phyloP scores from a whole-genome alignment of 2,113 vertebrate species.

The Notothenia rossii region DNA sequence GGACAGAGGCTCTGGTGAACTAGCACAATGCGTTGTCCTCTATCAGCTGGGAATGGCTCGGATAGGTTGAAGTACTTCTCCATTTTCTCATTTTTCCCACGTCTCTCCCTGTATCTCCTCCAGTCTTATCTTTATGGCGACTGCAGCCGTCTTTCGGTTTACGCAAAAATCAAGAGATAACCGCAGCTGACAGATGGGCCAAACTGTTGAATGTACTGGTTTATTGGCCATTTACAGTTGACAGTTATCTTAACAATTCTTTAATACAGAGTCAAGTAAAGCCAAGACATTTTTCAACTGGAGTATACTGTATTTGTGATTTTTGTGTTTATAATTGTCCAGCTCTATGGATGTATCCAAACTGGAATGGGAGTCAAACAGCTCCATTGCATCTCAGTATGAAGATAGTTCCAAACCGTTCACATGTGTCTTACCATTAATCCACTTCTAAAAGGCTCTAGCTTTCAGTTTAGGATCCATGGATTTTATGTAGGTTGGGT shows the following conservation, averaged over 20 bases:
- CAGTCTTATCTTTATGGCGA: constrained; percentile 91
- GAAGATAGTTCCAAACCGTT: neutral
- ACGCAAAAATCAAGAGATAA: constrained; percentile 81
- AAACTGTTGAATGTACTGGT: constrained; percentile 4
- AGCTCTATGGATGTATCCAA: neutral
- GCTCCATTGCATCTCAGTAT: constrained; percentile 66
- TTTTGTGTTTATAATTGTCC: neutral
- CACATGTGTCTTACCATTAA: no score
- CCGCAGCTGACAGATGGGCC: neutral
- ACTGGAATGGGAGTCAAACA: constrained; percentile 11
- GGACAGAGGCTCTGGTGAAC: neutral
- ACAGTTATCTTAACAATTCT: neutral
- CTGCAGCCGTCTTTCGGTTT: constrained; percentile 87
- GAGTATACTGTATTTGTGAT: no score
- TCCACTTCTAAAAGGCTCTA: no score
- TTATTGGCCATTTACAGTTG: neutral
- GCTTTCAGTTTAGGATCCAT: no score
- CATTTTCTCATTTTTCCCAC: neutral
- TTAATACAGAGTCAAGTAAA: neutral
- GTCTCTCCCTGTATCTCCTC: constrained; percentile 17
- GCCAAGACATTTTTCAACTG: neutral
- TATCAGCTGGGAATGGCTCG: neutral
- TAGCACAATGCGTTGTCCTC: neutral
- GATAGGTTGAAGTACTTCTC: neutral
- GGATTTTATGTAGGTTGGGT: no score